Evolutionary conservation across 2,113 vertebrate species (phyloP).

Genomic region (Polypterus bichir): DNA sequence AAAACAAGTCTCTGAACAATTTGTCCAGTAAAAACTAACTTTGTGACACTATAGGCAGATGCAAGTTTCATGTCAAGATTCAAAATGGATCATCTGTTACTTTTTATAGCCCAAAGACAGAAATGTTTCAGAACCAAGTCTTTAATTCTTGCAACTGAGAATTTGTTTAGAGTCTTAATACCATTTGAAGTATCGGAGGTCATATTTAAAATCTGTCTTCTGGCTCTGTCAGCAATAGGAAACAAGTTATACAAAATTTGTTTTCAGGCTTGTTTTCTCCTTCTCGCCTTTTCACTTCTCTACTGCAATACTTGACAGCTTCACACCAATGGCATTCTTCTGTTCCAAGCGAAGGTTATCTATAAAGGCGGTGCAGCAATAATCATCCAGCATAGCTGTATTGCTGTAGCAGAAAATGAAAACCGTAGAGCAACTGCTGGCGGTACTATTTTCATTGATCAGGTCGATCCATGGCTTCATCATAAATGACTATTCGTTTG

Average conservation of each 20-base stretch:
- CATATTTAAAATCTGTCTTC: not conserved
- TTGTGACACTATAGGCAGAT: not conserved
- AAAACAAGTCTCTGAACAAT: not conserved
- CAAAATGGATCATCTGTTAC: not conserved
- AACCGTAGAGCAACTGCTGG: slow-evolving; percentile 45
- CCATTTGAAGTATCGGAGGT: not conserved
- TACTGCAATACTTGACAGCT: slow-evolving; percentile 23
- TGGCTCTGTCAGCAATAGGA: not conserved
- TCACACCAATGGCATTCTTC: slow-evolving; percentile 25
- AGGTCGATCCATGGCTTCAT: slow-evolving; percentile 79
- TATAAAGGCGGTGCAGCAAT: slow-evolving; percentile 11
- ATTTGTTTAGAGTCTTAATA: no score
- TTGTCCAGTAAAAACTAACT: not conserved
- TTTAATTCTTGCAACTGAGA: no score
- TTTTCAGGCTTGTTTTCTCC: not conserved
- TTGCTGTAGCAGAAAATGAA: slow-evolving; percentile 22
- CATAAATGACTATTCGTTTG: slow-evolving; percentile 85
- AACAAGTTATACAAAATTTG: slow-evolving; percentile 14
- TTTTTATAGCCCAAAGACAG: slow-evolving; percentile 15
- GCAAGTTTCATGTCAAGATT: not conserved
- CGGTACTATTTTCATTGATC: slow-evolving; percentile 71
- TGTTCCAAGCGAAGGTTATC: slow-evolving; percentile 3
- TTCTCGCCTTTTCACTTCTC: slow-evolving; percentile 15
- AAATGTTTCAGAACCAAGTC: slow-evolving; percentile 3
- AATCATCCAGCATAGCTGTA: not conserved